phyloP scores from a whole-genome alignment of 2,888 invertebrate species.

The Stenotaenia linearis region DNA sequence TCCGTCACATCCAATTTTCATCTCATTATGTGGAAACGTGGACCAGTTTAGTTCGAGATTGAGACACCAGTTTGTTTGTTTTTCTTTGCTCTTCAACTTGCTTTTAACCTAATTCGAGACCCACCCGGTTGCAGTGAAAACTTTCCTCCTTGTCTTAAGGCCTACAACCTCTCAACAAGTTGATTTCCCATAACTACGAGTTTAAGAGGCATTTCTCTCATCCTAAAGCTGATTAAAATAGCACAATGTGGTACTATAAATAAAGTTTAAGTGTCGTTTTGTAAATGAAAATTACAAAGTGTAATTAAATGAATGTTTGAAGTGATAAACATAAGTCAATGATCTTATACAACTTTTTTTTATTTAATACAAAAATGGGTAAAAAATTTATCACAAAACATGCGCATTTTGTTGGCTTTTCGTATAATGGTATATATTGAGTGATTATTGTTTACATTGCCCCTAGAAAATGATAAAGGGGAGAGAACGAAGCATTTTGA shows the following conservation, averaged over 20 bases:
- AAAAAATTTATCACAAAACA: slow-evolving; percentile 2
- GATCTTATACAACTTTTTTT: neutral
- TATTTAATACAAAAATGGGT: neutral
- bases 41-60: neutral
- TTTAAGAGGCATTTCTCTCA: neutral
- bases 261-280: neutral
- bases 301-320: neutral
- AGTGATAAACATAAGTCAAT: neutral
- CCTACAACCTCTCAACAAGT: neutral
- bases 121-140: neutral
- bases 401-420: neutral
- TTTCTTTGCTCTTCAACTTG: neutral
- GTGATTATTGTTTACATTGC: neutral
- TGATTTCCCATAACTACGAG: neutral
- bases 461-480: neutral
- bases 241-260: neutral
- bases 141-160: neutral
- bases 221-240: neutral
- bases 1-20: too few relatives aligned
- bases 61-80: neutral
- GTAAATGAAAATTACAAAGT: neutral
- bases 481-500: neutral
- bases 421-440: neutral
- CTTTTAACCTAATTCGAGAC: neutral
- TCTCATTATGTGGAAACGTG: too few relatives aligned